Base-by-base conservation (phyloP, 2,888 invertebrate species). In the Clitarchus hookeri region DNA sequence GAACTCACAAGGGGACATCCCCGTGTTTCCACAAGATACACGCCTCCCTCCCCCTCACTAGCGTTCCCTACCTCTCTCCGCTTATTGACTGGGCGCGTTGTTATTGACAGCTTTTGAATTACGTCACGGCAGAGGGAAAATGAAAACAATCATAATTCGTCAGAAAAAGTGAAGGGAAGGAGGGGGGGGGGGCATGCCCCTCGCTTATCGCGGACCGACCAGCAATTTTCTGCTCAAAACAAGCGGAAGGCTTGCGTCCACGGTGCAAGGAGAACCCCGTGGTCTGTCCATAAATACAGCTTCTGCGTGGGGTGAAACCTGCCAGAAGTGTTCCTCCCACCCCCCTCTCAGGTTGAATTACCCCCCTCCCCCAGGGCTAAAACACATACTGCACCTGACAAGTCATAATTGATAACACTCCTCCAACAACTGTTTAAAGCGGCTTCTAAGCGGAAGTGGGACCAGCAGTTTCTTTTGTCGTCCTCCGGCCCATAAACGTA, bases 61-160 rank as follows among this genome's bases (percentile, higher is more conserved):
- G 53, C 19, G 19, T 8, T n/a, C 65, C 65, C n/a, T n/a, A n/a
- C n/a, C 65, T 23, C 53, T 65, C 0, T 23, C 65, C 65, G 65
- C 65, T 65, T 65, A 65, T 65, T 65, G 65, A 65, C 65, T n/a
- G 65, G 23, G 65, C 65, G 65, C n/a, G 65, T 65, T 65, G 65
- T 23, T 65, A 65, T 65, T 65, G 65, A 65, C 65, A 65, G 65
- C 65, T n/a, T n/a, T 65, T 65, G 65, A 65, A 65, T n/a, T 65
- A 65, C 65, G 65, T 65, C 65, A 65, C 65, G 65, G 65, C 65
- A n/a, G 65, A 65, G 65, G 65, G 65, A 65, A 65, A 65, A n/a
- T n/a, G 65, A 65, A 65, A 65, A 65, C 65, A 65, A 65, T 65
- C 65, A 65, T 65, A 65, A 65, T 65, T 65, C 65, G 65, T 65